phyloP scores from a whole-genome alignment of 2,113 vertebrate species.

The Telmatochromis brachygnathus region DNA sequence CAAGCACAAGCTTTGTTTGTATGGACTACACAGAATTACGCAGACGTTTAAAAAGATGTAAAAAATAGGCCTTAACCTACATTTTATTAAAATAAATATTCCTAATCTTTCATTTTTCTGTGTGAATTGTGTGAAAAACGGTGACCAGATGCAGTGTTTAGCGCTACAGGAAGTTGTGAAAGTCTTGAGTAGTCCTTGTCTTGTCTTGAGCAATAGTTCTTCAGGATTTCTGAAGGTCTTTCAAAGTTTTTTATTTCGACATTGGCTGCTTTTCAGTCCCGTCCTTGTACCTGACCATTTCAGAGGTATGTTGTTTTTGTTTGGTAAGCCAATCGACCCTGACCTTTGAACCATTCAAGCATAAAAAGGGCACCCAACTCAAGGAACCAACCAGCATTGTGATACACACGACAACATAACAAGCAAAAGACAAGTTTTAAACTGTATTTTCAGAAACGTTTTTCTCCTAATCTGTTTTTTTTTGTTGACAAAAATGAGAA shows the following conservation, averaged over 20 bases:
- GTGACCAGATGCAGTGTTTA: not conserved
- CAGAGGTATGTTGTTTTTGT: not conserved
- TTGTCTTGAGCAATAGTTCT: not conserved
- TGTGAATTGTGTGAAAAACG: not conserved
- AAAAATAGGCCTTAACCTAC: not conserved
- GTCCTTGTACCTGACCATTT: not conserved
- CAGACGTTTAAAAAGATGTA: not conserved
- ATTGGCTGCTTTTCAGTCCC: not conserved
- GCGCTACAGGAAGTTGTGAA: not conserved
- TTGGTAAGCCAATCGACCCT: not conserved
- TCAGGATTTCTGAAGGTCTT: not conserved
- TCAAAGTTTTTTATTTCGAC: not conserved
- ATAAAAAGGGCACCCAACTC: not conserved
- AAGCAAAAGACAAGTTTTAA: not conserved
- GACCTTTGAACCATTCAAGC: not conserved
- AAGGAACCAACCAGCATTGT: not conserved
- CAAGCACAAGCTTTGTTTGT: not conserved
- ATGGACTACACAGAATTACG: not conserved
- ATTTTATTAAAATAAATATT: not conserved
- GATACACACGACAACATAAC: not conserved
- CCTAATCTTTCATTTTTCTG: not conserved
- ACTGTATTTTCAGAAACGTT: not conserved
- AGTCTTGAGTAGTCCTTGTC: not conserved
- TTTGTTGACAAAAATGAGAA: not conserved
- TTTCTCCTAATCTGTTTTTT: not conserved